Evolutionary conservation across 2,113 vertebrate species (phyloP).

Genomic region (Campylomormyrus numenius): DNA sequence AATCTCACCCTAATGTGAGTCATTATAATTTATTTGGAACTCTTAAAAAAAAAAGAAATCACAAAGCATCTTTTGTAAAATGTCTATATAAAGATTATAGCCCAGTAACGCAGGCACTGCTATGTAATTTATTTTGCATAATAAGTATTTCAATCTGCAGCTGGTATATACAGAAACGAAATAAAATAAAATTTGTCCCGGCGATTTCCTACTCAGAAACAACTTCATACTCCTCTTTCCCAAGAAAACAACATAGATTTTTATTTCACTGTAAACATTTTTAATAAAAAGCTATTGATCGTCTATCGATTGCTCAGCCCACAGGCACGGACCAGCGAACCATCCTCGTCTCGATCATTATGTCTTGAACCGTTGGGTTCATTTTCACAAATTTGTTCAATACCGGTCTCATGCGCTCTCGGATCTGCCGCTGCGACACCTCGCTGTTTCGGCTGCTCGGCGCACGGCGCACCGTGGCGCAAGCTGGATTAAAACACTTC

Average conservation of each 20-base stretch:
- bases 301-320: constrained; percentile 57
- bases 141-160: constrained; percentile 56
- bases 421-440: constrained; percentile 43
- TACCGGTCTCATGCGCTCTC: constrained; percentile 50
- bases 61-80: constrained; percentile 57
- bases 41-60: constrained; percentile 59
- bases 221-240: constrained; percentile 34
- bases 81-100: constrained; percentile 59
- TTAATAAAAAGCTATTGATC: constrained; percentile 77
- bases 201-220: constrained; percentile 45
- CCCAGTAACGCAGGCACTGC: constrained; percentile 49
- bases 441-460: constrained; percentile 30
- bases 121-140: constrained; percentile 49
- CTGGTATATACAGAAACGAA: constrained; percentile 48
- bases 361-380: constrained; percentile 61
- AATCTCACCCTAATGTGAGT: constrained; percentile 63
- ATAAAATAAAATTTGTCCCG: neutral
- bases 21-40: constrained; percentile 56
- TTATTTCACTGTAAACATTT: constrained; percentile 70
- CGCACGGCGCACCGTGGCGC: neutral
- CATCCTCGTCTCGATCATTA: constrained; percentile 66
- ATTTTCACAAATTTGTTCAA: constrained; percentile 62
- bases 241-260: constrained; percentile 69
- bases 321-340: constrained; percentile 53
- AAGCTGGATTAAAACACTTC: constrained; percentile 14